Evolutionary conservation across 2,888 invertebrate species (phyloP).

Genomic region (Liopterus haemorrhoidalis): DNA sequence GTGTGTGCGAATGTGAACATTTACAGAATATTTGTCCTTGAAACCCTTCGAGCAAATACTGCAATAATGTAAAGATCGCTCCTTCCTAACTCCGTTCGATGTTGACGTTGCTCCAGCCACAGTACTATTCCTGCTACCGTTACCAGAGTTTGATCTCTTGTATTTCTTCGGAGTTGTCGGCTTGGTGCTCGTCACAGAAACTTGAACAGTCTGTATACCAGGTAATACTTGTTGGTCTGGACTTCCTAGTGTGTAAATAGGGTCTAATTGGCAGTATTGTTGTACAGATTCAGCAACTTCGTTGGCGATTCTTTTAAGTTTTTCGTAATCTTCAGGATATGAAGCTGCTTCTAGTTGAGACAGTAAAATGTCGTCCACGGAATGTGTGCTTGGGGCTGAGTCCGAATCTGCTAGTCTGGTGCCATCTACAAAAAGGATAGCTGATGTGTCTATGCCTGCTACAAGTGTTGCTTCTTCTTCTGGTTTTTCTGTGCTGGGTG

Average conservation of each 20-base stretch:
- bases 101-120: conserved; percentile 52
- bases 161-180: conserved; percentile 61
- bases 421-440: conserved; percentile 40
- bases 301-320: conserved; percentile 74
- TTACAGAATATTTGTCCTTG: conserved; percentile 95
- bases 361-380: conserved; percentile 64
- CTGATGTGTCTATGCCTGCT: conserved; percentile 43
- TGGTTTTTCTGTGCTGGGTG: conserved; percentile 45
- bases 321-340: conserved; percentile 77
- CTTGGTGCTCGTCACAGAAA: conserved; percentile 55
- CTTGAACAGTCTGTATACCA: conserved; percentile 47
- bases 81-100: conserved; percentile 72
- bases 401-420: conserved; percentile 40
- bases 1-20: conserved; percentile 95
- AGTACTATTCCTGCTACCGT: conserved; percentile 39
- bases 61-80: conserved; percentile 84
- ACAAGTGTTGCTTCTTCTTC: conserved; percentile 40
- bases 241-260: conserved; percentile 49
- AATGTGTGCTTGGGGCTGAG: conserved; percentile 55
- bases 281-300: conserved; percentile 74
- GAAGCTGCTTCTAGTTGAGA: conserved; percentile 60
- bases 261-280: conserved; percentile 57
- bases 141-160: conserved; percentile 53
- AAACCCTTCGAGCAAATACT: conserved; percentile 90
- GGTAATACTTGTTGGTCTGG: conserved; percentile 44